phyloP scores from a whole-genome alignment of 1,140 invertebrate genomes.

The Ganaspis sp. region DNA sequence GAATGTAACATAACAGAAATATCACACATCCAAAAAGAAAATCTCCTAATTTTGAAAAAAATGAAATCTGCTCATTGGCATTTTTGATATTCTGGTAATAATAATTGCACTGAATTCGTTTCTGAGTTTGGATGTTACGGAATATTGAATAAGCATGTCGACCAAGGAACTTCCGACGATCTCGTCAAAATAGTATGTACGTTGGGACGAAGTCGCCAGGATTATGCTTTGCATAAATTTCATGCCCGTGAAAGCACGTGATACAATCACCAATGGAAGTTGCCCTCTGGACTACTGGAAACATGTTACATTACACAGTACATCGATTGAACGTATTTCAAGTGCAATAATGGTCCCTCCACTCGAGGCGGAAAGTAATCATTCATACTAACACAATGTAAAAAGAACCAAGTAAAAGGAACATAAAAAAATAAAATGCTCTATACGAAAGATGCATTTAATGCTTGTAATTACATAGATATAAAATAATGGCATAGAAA shows the following conservation, averaged over 20 bases:
- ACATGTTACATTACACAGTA: slow-evolving; percentile 12
- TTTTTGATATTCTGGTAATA: too few relatives aligned
- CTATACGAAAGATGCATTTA: neutral
- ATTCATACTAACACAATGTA: neutral
- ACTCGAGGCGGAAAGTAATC: neutral
- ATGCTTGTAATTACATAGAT: too few relatives aligned
- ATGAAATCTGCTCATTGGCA: too few relatives aligned
- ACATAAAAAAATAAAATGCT: neutral
- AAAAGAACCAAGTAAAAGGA: neutral
- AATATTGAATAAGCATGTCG: neutral
- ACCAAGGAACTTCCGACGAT: neutral
- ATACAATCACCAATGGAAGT: neutral
- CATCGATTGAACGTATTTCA: neutral
- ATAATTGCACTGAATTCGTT: neutral
- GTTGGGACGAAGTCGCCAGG: slow-evolving; percentile 1
- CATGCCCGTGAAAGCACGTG: slow-evolving; percentile 7
- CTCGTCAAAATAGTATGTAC: slow-evolving; percentile 5
- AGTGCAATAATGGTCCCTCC: neutral
- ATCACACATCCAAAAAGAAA: too few relatives aligned
- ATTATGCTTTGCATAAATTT: slow-evolving; percentile 21
- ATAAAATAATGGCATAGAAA: too few relatives aligned
- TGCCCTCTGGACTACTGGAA: slow-evolving; percentile 6
- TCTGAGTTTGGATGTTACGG: neutral
- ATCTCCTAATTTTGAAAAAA: too few relatives aligned
- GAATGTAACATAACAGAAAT: too few relatives aligned